phyloP scores from a whole-genome alignment of 2,797 vertebrate species.

The Notamacropus eugenii region DNA sequence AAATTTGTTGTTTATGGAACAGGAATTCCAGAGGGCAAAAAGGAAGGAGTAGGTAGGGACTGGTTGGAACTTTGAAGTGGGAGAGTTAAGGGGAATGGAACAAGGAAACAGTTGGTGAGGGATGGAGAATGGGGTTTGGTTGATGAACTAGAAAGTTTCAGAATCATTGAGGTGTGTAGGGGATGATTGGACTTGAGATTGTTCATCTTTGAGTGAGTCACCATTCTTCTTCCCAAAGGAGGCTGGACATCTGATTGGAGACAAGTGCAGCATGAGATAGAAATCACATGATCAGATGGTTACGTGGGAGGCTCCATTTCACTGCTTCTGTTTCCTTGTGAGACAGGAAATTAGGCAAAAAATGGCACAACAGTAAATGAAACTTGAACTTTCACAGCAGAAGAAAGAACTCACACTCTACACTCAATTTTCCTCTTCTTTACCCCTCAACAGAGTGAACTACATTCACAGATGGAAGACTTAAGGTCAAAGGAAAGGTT shows the following conservation, averaged over 20 bases:
- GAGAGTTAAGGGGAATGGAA: neutral
- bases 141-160: neutral
- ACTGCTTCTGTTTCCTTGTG: neutral
- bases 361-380: neutral
- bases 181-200: neutral
- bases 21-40: neutral
- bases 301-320: neutral
- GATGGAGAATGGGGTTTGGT: neutral
- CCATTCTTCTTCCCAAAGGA: neutral
- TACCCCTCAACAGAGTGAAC: neutral
- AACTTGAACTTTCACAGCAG: neutral
- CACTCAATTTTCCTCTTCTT: neutral
- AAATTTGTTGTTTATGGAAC: neutral
- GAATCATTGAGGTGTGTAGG: neutral
- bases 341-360: neutral
- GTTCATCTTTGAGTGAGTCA: neutral
- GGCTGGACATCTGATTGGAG: neutral
- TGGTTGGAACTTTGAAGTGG: neutral
- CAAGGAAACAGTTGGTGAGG: neutral
- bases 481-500: neutral
- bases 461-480: neutral
- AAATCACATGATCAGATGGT: neutral
- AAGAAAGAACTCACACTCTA: neutral
- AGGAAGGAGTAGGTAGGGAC: neutral
- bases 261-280: neutral